These are phyloP conservation scores for Cheilosia soror DNA, from an alignment of 2,888 invertebrate genomes.

Conservation along the genomic window DNA sequence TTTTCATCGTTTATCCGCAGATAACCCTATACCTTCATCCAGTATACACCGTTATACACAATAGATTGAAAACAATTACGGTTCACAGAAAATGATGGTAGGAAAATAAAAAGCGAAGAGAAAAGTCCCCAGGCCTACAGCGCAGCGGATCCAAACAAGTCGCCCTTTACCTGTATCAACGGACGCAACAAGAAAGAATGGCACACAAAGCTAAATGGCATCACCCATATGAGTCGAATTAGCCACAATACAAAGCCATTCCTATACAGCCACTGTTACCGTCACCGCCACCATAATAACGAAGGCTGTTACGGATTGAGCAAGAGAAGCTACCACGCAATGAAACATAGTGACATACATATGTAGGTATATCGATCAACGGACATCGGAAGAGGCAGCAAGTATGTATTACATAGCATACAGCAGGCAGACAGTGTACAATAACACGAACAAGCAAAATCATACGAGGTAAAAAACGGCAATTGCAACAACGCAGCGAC, in stretches of 20 bases:
- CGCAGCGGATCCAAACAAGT: conserved; percentile 18
- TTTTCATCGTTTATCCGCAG: conserved; percentile 33
- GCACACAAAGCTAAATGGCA: conserved; percentile 54
- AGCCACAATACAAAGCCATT: conserved; percentile 56
- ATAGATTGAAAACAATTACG: conserved; percentile 52
- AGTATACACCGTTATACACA: conserved; percentile 2
- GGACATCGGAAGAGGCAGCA: not conserved
- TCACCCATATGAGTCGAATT: conserved; percentile 59
- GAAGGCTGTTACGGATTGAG: not conserved
- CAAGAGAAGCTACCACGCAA: no score
- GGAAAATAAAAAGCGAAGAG: not conserved
- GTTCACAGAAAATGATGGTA: conserved; percentile 8
- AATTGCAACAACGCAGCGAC: not conserved
- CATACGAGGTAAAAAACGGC: no score
- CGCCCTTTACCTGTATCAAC: conserved; percentile 20
- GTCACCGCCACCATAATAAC: conserved; percentile 43
- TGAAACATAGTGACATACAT: no score
- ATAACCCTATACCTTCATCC: conserved; percentile 9
- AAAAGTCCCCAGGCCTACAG: conserved; percentile 2
- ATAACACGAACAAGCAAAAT: no score
- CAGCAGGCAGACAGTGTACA: no score
- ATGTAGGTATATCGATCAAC: no score
- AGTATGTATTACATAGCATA: no score
- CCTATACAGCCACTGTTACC: conserved; percentile 4
- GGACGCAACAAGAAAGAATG: conserved; percentile 22